Conservation (phyloP, 2,797 vertebrate species). For the Kryptopterus vitreolus region DNA sequence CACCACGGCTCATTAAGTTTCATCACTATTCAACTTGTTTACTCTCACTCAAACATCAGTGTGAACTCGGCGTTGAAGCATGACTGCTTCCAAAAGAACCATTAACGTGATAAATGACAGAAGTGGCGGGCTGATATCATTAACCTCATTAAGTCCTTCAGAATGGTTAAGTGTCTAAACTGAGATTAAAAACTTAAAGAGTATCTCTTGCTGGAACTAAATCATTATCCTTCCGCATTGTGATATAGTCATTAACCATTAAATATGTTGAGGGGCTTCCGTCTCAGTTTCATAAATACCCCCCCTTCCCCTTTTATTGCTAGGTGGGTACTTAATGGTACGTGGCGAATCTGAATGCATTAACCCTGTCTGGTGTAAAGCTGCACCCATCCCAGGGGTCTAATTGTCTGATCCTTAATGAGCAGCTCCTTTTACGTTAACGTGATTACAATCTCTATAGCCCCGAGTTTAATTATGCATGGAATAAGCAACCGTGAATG, state of each 20-base stretch:
- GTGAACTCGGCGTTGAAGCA: constrained; percentile 10
- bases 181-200: constrained; percentile 4
- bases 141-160: constrained; percentile 40
- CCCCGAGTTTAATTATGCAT: constrained; percentile 50
- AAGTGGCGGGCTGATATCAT: constrained; percentile 28
- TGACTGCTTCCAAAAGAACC: constrained; percentile 34
- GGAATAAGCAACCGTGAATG: constrained; percentile 54
- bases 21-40: constrained; percentile 2
- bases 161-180: constrained; percentile 18
- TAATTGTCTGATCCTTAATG: constrained; percentile 55
- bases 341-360: constrained; percentile 41
- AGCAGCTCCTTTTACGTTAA: constrained; percentile 45
- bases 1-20: not conserved
- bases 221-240: not conserved
- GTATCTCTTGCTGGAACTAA: not conserved
- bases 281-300: not conserved
- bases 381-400: constrained; percentile 24
- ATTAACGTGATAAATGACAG: constrained; percentile 45
- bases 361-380: constrained; percentile 40
- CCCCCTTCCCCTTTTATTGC: not conserved
- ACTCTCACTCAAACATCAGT: constrained; percentile 1
- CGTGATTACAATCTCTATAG: constrained; percentile 47
- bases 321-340: constrained; percentile 30
- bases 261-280: constrained; percentile 7
- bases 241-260: constrained; percentile 11